Percentiles rank a stretch among this genome's conserved stretches.
These are phyloP conservation scores for Luehdorfia chinensis DNA, from an alignment of 1,140 invertebrate genomes.

Conservation along the genomic window DNA sequence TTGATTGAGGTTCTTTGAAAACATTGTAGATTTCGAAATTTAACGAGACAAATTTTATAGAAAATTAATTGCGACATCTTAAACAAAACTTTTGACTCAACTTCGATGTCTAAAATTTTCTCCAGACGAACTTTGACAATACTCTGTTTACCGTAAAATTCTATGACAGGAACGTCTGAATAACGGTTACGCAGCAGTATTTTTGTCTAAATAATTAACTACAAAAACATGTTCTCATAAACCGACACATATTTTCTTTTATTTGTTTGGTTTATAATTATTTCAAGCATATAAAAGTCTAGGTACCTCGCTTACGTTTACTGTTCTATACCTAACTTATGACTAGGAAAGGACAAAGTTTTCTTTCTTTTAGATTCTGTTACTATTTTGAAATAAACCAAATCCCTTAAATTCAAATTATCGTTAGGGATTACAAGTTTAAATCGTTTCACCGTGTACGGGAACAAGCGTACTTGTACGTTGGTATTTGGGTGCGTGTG, in stretches of 20 bases:
- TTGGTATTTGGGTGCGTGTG: slow-evolving; percentile 31
- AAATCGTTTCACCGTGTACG: slow-evolving; percentile 65
- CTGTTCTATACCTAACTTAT: no score
- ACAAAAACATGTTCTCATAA: no score
- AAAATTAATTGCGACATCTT: slow-evolving; percentile 76
- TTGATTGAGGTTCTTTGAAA: slow-evolving; percentile 62
- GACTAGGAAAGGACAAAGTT: no score
- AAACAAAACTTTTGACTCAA: slow-evolving; percentile 65
- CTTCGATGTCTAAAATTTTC: slow-evolving; percentile 66
- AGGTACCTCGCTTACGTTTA: no score
- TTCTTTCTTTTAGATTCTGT: no score
- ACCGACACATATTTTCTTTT: no score
- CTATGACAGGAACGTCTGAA: no score
- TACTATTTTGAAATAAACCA: slow-evolving; percentile 41
- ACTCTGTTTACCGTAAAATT: slow-evolving; percentile 22
- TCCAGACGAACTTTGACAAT: slow-evolving; percentile 46
- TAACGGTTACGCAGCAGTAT: no score
- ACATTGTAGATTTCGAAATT: slow-evolving; percentile 59
- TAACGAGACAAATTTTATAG: slow-evolving; percentile 74
- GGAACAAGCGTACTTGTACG: slow-evolving; percentile 44
- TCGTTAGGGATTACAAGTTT: slow-evolving; percentile 75
- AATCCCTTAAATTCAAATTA: slow-evolving; percentile 73
- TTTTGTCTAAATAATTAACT: no score
- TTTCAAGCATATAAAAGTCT: no score
- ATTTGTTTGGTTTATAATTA: no score